Conservation (phyloP, 2,888 invertebrate genomes). For the Apodemia zela region DNA sequence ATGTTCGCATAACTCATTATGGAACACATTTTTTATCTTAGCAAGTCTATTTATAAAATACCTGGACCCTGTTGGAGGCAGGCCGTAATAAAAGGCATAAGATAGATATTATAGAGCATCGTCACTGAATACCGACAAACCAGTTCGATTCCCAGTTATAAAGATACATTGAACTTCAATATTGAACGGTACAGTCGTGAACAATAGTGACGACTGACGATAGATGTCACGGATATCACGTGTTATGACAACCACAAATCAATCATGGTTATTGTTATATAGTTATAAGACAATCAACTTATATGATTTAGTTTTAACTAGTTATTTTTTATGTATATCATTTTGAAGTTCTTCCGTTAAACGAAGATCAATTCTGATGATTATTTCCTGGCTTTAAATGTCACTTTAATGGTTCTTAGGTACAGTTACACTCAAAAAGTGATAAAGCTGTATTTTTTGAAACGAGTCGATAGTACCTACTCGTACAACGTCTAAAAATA, state of each 20-base stretch:
- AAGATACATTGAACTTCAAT: constrained; percentile 38
- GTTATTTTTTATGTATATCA: no score
- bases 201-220: constrained; percentile 26
- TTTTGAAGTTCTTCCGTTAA: no score
- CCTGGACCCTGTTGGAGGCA: constrained; percentile 21
- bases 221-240: constrained; percentile 16
- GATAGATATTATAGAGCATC: constrained; percentile 30
- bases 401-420: no score
- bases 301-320: no score
- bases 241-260: not conserved
- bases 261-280: not conserved
- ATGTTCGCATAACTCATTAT: constrained; percentile 23
- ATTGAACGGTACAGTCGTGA: constrained; percentile 25
- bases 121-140: constrained; percentile 40
- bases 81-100: constrained; percentile 25
- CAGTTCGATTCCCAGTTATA: constrained; percentile 44
- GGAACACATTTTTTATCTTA: constrained; percentile 28
- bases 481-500: no score
- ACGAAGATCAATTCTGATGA: no score
- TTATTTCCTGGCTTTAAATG: no score
- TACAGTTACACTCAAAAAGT: no score
- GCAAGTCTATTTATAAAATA: constrained; percentile 26
- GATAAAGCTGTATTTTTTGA: no score
- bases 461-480: no score
- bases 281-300: no score